Base-by-base conservation (phyloP, 1,140 invertebrate species). In the Octopus sinensis region DNA sequence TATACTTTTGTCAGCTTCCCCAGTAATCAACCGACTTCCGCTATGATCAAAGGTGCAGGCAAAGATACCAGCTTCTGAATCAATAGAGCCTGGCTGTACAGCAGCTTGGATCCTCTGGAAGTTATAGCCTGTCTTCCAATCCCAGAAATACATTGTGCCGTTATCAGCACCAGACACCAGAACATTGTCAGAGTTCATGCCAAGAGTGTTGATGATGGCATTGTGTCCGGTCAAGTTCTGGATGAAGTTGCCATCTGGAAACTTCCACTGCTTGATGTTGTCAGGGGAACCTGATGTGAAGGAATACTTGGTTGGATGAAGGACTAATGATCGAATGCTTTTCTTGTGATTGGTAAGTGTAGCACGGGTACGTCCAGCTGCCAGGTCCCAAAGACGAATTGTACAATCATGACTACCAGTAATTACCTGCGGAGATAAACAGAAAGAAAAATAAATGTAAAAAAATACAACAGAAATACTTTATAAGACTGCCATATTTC, bases 321-420 rank as follows among this genome's bases (percentile, higher is more conserved):
- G 92, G 1, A 95, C 94, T 2, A 99, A 90, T 73, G 97, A 94
- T 82, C 98, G 92, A 0, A 99, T 97, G 86, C 97, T 98, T 88
- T 99, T 99, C 91, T 99, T 99, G 89, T 99, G 98, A 92, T 99
- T 98, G 0, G 98, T 99, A 0, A 99, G 91, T 7, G 98, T 99
- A 78, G 95, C 96, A 86, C 95, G 94, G 17, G 97, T 97, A 91
- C 96, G 97, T 81, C 98, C 98, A 13, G 96, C 96, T 9, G 96
- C 96, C 56, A 99, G 91, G 91, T 99, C 98, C 98, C 98, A 99
- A 43, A 99, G 91, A 30, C 98, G 92, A 81, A 99, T 92, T 4
- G 94, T 95, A 78, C 92, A 93, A 86, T 95, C 94, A 88, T 94
- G 94, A 84, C 93, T 93, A 56, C 93, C 93, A 51, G 94, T 94